A percentile compares a stretch with the other conserved stretches of the same genome.
These are phyloP conservation scores for Monodelphis domestica DNA, from an alignment of 2,797 vertebrate species.

Conservation along the genomic window DNA sequence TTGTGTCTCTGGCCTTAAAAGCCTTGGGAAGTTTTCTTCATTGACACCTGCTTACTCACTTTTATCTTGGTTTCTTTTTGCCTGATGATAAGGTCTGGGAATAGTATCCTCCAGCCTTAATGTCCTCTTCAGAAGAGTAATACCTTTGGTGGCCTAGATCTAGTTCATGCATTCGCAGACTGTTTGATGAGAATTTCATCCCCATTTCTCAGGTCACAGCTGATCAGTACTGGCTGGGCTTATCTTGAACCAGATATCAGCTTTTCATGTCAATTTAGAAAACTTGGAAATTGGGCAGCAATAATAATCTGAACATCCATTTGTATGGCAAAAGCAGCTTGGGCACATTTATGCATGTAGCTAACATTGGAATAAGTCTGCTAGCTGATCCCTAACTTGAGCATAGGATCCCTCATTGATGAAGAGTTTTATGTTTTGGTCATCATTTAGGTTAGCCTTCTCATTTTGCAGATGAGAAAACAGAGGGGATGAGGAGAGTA, in stretches of 20 bases:
- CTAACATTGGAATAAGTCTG: background rate
- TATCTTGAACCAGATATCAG: background rate
- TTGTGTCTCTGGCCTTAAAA: background rate
- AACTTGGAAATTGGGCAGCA: background rate
- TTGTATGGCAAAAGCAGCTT: background rate
- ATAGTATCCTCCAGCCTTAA: background rate
- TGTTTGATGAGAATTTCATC: background rate
- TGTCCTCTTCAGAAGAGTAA: background rate
- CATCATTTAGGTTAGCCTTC: background rate
- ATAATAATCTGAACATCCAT: background rate
- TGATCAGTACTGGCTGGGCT: background rate
- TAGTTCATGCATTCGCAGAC: background rate
- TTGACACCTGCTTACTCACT: background rate
- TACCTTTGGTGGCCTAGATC: background rate
- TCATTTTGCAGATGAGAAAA: background rate
- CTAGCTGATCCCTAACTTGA: background rate
- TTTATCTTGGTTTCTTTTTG: background rate
- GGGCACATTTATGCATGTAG: background rate
- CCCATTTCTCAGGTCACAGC: background rate
- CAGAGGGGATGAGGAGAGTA: background rate
- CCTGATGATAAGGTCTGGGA: background rate
- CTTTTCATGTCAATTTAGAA: background rate
- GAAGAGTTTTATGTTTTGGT: background rate
- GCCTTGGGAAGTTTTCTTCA: background rate
- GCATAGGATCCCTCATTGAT: background rate